A percentile compares a stretch with the other conserved stretches of the same genome.
Conservation (phyloP, 2,797 vertebrate genomes). For the Okamejei kenojei region DNA sequence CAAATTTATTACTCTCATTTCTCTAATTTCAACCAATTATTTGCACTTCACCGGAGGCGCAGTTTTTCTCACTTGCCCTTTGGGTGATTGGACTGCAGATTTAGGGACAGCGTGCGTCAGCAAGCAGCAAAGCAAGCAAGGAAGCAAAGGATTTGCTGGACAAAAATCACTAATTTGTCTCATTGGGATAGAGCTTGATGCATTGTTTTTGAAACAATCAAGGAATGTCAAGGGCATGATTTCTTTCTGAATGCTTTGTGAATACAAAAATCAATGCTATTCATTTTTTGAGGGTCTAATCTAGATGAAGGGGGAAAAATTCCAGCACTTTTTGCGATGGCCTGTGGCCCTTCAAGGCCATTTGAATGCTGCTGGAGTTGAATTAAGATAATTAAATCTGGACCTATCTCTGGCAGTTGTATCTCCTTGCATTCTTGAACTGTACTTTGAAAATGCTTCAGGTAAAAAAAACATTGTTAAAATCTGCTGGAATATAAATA, state of each 20-base stretch:
- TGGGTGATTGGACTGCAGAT: constrained; percentile 28
- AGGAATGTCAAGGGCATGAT: constrained; percentile 37
- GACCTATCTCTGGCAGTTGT: not conserved
- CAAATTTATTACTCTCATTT: not conserved
- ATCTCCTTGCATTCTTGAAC: not conserved
- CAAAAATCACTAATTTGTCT: constrained; percentile 46
- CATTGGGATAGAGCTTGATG: constrained; percentile 42
- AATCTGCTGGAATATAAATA: not conserved
- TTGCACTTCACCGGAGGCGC: not conserved
- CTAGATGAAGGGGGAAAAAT: constrained; percentile 22
- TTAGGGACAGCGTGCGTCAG: constrained; percentile 42
- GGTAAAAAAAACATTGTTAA: no score
- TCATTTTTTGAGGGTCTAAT: constrained; percentile 40
- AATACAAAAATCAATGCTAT: constrained; percentile 39
- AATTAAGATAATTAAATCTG: constrained; percentile 37
- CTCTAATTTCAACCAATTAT: not conserved
- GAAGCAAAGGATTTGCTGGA: constrained; percentile 38
- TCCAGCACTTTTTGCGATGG: not conserved
- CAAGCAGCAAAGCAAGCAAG: constrained; percentile 40
- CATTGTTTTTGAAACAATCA: constrained; percentile 44
- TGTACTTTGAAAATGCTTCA: not conserved
- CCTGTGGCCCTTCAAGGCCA: not conserved
- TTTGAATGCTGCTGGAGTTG: not conserved
- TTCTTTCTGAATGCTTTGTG: constrained; percentile 40
- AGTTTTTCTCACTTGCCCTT: not conserved